These are phyloP conservation scores for Taenioides sp. DNA, from an alignment of 2,797 vertebrate species.

Conservation along the genomic window DNA sequence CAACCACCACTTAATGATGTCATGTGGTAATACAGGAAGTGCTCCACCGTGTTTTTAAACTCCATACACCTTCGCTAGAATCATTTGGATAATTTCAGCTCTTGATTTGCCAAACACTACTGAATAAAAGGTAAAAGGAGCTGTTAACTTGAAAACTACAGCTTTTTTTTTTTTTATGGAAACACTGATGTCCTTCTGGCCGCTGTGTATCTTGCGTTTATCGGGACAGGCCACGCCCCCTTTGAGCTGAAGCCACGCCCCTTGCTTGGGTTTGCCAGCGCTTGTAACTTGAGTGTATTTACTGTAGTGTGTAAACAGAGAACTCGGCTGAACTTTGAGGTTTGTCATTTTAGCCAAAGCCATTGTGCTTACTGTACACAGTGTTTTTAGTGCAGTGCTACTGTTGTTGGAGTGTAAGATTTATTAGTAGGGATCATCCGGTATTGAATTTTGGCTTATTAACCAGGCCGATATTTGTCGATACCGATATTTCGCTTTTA, in stretches of 20 bases:
- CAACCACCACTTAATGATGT: no score
- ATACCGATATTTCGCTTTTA: no score
- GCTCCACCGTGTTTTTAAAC: no score
- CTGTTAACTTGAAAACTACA: no score
- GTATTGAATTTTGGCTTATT: no score
- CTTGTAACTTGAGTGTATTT: constrained; percentile 1
- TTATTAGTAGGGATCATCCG: neutral
- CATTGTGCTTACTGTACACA: neutral
- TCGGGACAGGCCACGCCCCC: neutral
- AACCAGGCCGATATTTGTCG: no score
- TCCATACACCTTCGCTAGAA: no score
- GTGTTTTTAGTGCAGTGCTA: neutral
- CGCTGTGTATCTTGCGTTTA: neutral
- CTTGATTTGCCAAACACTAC: no score
- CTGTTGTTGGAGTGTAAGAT: neutral
- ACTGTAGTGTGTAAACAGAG: neutral
- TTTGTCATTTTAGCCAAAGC: neutral
- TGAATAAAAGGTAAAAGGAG: no score
- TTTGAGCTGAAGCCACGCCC: neutral
- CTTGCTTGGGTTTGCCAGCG: neutral
- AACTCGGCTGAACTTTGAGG: neutral
- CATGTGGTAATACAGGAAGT: no score
- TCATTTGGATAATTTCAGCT: no score
- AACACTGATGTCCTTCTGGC: neutral
- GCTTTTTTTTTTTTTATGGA: no score